Base-by-base conservation (phyloP, 1,140 invertebrate genomes). In the Charaxes varanes region DNA sequence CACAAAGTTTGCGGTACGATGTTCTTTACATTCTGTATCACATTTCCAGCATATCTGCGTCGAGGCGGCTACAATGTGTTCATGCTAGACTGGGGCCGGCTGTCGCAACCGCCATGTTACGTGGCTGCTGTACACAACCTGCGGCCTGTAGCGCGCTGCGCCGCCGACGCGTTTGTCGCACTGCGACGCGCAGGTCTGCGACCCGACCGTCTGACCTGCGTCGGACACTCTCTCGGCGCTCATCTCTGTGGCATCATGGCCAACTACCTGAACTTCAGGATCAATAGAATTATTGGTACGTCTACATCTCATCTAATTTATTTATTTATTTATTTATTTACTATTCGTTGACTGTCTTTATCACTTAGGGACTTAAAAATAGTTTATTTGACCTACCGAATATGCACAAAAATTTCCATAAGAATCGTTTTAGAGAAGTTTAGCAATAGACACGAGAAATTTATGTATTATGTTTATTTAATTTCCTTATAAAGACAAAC, bases 11-110 rank as follows among this genome's bases (percentile, higher is more conserved):
- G n/a, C n/a, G n/a, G n/a, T n/a, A n/a, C n/a, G n/a, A n/a, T n/a
- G n/a, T n/a, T n/a, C n/a, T n/a, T n/a, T n/a, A 15, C 14, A 36
- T 27, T 17, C 13, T 37, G n/a, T 15, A 5, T 11, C 6, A 27
- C 27, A 6, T 3, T 37, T 41, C 3, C 49, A 82, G 91, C 91
- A 0, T 93, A 93, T 46, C 62, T 92, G 4, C 80, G 80, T 13
- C 90, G 90, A 43, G 90, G 90, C 2, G 88, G 87, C 15, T 92
- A 92, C 79, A 94, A 93, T 66, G 88, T 93, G 1, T 89, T 93
- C 56, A 76, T 91, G 62, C 79, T 93, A 10, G 91, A 93, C 69
- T 94, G 92, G 92, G 88, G 90, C 2, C 64, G 65, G 0, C 73
- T 93, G 1, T 86, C 87, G 24, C 84, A 86, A 34, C 86, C 91